Evolutionary conservation across 2,797 vertebrate species (phyloP), one percentile per base, ranked within the genome.

Genomic region (Oryzias sinensis): DNA sequence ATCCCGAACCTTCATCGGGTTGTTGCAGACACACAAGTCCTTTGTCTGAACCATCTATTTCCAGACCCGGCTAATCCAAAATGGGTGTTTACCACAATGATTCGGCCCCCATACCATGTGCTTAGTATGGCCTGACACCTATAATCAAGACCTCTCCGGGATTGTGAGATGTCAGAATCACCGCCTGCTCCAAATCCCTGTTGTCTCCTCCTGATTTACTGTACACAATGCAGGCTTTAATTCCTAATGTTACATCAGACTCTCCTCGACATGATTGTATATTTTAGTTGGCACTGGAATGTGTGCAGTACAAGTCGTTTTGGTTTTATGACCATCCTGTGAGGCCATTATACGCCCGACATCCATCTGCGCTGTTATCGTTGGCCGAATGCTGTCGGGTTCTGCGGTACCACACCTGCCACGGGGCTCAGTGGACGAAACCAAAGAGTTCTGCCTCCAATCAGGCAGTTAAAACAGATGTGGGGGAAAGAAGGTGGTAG

Each of bases 321-420:
- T 80, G 59, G 81, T 80, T 88, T 90, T 81, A 88, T 86, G 83
- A 86, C 77, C 72, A 85, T 88, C 87, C 80, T 83, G 87, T 86
- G 27, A 29, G 16, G 69, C 45, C 73, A 59, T 66, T 81, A 82
- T 75, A 76, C 60, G 14, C 44, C 42, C 5, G 41, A 25, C 17
- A 48, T 54, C 42, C 48, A 55, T 49, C 48, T 42, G 29, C 29
- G 59, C 54, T 89, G 80, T 83, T 87, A 72, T 85, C 77, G 68
- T 87, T 88, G 85, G 85, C 77, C n/a, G 51, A n/a, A 64, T 48
- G 61, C 64, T 65, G 45, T 44, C 59, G 2, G 16, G 42, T 59
- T 43, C 70, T 84, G 86, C 81, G 83, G 83, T 80, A 61, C 56
- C 70, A 71, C 51, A 29, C 51, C 9, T 53, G 29, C 51, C 47